Percentiles rank a stretch among this genome's conserved stretches.
Conservation (phyloP, 2,888 invertebrate species). For the Pocota personata region DNA sequence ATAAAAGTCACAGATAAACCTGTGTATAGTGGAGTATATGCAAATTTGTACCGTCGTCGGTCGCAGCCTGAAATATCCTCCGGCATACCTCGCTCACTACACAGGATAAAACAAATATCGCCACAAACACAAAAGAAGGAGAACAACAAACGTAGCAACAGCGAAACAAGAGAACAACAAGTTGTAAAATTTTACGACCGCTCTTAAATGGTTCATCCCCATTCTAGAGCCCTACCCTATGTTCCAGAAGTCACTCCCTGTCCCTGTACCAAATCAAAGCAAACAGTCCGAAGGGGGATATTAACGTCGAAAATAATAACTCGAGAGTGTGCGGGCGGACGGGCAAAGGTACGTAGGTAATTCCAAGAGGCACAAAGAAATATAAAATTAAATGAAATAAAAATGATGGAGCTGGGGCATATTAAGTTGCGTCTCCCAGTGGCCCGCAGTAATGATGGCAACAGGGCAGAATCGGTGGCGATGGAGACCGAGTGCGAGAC, state of each 20-base stretch:
- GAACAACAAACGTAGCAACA: conserved; percentile 19
- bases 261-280: conserved; percentile 44
- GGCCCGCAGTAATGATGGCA: neutral
- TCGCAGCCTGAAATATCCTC: conserved; percentile 25
- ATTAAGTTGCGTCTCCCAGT: conserved; percentile 1
- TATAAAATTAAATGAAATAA: conserved; percentile 37
- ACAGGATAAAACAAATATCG: conserved; percentile 35
- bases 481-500: conserved; percentile 9
- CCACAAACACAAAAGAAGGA: neutral
- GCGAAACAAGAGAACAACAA: conserved; percentile 64
- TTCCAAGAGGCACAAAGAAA: conserved; percentile 1
- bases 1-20: conserved; percentile 56
- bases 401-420: neutral
- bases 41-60: conserved; percentile 45
- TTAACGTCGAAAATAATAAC: conserved; percentile 32
- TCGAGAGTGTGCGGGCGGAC: neutral
- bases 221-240: conserved; percentile 15
- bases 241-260: conserved; percentile 26
- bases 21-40: conserved; percentile 42
- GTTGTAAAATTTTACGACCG: conserved; percentile 68
- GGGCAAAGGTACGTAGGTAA: neutral
- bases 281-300: conserved; percentile 37
- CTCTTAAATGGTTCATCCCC: conserved; percentile 52
- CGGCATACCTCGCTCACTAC: conserved; percentile 20
- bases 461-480: neutral